These are phyloP conservation scores for Hyperoplus lanceolatus DNA, from an alignment of 2,797 vertebrate genomes.

Conservation along the genomic window DNA sequence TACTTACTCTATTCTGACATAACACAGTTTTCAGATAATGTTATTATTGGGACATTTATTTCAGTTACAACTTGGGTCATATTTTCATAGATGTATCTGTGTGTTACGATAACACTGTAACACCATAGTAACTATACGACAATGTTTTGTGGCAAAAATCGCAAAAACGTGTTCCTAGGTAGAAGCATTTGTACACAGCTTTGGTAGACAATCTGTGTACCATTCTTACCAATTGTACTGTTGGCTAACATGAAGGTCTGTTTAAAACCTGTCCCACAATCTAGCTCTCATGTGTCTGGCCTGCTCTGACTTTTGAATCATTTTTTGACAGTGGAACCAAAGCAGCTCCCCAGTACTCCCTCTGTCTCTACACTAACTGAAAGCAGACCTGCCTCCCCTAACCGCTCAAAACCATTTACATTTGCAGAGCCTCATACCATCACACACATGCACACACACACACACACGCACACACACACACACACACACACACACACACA, in stretches of 20 bases:
- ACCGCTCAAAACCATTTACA: conserved; percentile 87
- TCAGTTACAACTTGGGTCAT: not conserved
- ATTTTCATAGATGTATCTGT: not conserved
- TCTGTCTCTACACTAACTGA: conserved; percentile 95
- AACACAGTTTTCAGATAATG: not conserved
- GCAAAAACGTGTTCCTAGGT: no score
- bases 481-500: conserved; percentile 38
- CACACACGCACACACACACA: conserved; percentile 46
- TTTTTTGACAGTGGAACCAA: not conserved
- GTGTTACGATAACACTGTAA: no score
- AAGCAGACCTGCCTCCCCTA: conserved; percentile 92
- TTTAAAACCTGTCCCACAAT: no score
- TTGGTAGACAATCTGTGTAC: no score
- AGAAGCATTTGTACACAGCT: no score
- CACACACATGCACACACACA: no score
- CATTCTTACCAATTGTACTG: no score
- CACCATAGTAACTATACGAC: no score
- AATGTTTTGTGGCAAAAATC: no score
- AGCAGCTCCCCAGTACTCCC: conserved; percentile 88
- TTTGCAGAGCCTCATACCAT: conserved; percentile 67
- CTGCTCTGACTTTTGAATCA: no score
- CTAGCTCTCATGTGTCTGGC: no score
- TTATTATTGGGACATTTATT: not conserved
- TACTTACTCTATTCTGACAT: not conserved
- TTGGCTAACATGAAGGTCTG: no score